Conservation (phyloP, 2,888 invertebrate species). For the Tineola bisselliella region DNA sequence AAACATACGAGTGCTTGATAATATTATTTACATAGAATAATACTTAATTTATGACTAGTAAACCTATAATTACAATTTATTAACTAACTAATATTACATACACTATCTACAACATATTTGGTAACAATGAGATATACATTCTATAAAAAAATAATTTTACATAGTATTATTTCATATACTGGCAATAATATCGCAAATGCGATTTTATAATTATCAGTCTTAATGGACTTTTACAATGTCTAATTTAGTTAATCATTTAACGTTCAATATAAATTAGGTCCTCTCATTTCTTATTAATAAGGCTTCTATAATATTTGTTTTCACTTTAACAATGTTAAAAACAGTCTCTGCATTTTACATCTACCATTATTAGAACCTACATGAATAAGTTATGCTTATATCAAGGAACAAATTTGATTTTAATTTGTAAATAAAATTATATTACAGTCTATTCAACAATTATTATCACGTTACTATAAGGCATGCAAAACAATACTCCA, state of each 20-base stretch:
- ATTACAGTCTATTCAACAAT: neutral
- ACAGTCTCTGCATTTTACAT: neutral
- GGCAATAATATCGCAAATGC: slow-evolving; percentile 32
- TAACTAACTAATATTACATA: slow-evolving; percentile 31
- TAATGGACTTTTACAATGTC: slow-evolving; percentile 29
- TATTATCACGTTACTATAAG: slow-evolving; percentile 50
- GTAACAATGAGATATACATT: slow-evolving; percentile 61
- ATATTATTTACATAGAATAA: slow-evolving; percentile 29
- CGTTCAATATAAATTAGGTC: neutral
- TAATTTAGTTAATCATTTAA: neutral
- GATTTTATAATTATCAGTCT: slow-evolving; percentile 40
- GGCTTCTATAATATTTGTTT: neutral
- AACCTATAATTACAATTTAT: slow-evolving; percentile 41
- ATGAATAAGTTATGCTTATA: neutral
- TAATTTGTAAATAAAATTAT: neutral
- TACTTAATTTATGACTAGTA: slow-evolving; percentile 63
- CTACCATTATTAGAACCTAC: neutral
- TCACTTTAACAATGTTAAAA: neutral
- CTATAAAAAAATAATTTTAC: slow-evolving; percentile 59
- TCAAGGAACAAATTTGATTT: slow-evolving; percentile 5
- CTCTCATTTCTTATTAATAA: neutral
- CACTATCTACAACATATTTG: slow-evolving; percentile 62
- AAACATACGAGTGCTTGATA: neutral
- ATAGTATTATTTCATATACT: slow-evolving; percentile 41
- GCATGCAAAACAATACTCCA: slow-evolving; percentile 42